Percentiles rank a stretch among this genome's conserved stretches.
Conservation (phyloP, 1,140 invertebrate genomes). For the Drosophila pallidifrons region DNA sequence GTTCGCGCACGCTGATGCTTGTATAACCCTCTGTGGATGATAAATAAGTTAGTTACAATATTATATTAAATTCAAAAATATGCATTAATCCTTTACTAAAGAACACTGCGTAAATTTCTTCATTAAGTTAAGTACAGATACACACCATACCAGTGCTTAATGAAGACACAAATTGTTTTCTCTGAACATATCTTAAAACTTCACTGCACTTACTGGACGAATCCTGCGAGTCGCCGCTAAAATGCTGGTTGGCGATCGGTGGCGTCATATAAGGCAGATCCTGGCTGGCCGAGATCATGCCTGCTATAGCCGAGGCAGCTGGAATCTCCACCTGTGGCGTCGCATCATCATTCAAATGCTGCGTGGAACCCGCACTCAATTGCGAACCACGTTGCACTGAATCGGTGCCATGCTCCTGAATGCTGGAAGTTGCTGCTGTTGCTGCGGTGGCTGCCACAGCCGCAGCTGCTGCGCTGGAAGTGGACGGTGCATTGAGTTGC, state of each 20-base stretch:
- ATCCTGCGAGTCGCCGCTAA: slow-evolving; percentile 94
- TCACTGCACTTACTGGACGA: slow-evolving; percentile 88
- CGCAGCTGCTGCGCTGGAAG: slow-evolving; percentile 57
- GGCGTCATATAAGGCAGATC: slow-evolving; percentile 96
- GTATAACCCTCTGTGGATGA: slow-evolving; percentile 91
- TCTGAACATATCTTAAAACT: background rate
- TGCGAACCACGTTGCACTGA: slow-evolving; percentile 61
- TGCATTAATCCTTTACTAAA: too few species aligned
- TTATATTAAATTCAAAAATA: too few species aligned
- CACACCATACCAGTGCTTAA: too few species aligned
- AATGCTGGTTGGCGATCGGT: slow-evolving; percentile 88
- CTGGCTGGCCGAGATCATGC: slow-evolving; percentile 93
- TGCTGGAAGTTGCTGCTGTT: slow-evolving; percentile 22
- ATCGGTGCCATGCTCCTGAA: slow-evolving; percentile 46
- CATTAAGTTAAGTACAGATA: too few species aligned
- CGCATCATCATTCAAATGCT: slow-evolving; percentile 57
- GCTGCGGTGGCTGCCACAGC: slow-evolving; percentile 46
- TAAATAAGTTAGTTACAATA: background rate
- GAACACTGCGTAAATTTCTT: too few species aligned
- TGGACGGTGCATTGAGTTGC: slow-evolving; percentile 86
- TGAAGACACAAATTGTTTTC: too few species aligned
- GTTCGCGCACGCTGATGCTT: slow-evolving; percentile 95
- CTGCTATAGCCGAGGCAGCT: slow-evolving; percentile 93
- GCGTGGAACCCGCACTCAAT: slow-evolving; percentile 53
- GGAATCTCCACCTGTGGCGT: slow-evolving; percentile 86